Percentiles rank a stretch among this genome's conserved stretches.
These are phyloP conservation scores for Ataeniobius toweri DNA, from an alignment of 2,797 vertebrate species.

Conservation along the genomic window DNA sequence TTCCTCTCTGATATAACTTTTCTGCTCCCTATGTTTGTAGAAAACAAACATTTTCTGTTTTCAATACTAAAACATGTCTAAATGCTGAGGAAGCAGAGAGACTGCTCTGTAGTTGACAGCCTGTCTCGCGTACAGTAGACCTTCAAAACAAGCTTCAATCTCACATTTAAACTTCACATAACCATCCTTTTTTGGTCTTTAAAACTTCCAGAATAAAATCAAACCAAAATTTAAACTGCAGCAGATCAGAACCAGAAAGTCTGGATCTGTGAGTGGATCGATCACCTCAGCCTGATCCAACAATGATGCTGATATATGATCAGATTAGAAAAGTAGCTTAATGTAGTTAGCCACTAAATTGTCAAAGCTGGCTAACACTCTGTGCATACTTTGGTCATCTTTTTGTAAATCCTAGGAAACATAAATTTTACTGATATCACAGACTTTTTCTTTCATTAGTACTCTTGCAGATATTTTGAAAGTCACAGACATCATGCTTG, in stretches of 20 bases:
- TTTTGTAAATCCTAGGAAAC: too few species aligned
- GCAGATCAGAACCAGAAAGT: not conserved
- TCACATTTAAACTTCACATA: not conserved
- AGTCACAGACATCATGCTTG: constrained; percentile 6
- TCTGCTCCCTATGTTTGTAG: not conserved
- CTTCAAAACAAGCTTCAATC: not conserved
- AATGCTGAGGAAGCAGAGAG: too few species aligned
- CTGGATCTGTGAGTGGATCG: not conserved
- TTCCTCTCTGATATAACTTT: not conserved
- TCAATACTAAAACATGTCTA: too few species aligned
- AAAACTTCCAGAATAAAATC: not conserved
- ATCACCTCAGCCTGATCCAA: not conserved
- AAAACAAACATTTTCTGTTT: not conserved
- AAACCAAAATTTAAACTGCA: not conserved
- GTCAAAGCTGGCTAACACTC: too few species aligned
- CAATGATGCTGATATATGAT: not conserved
- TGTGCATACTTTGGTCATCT: too few species aligned
- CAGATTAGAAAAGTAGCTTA: not conserved
- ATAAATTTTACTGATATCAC: not conserved
- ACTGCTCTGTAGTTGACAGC: too few species aligned
- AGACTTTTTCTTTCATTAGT: not conserved
- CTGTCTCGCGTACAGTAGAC: too few species aligned
- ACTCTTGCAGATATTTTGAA: not conserved
- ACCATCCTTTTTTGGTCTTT: not conserved
- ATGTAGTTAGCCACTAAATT: not conserved